phyloP scores from a whole-genome alignment of 1,140 invertebrate species.

The Anthonomus grandis region DNA sequence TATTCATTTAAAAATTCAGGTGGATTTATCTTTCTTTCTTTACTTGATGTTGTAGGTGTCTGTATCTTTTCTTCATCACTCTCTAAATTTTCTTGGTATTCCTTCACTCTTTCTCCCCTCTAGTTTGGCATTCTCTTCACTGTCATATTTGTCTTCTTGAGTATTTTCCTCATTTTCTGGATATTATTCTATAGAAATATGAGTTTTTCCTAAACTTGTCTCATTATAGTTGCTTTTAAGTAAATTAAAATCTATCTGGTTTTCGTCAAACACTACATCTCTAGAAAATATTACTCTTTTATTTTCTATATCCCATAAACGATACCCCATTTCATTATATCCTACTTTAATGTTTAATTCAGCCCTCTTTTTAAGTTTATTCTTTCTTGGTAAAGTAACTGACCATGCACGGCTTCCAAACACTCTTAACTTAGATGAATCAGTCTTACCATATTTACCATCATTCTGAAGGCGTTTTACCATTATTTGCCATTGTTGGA shows the following conservation, averaged over 20 bases:
- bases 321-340: no score
- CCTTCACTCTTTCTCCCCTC: background rate
- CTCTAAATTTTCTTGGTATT: background rate
- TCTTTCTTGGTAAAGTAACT: no score
- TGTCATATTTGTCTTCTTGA: background rate
- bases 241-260: background rate
- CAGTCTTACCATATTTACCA: background rate
- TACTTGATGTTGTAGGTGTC: no score
- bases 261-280: no score
- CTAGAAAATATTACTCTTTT: no score
- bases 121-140: background rate
- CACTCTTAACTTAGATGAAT: background rate
- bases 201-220: background rate
- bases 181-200: background rate
- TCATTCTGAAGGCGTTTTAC: background rate
- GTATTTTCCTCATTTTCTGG: background rate
- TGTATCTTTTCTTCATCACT: background rate
- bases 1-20: slow-evolving; percentile 2
- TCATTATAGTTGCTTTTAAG: background rate
- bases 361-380: no score
- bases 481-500: background rate
- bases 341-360: no score
- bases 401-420: no score
- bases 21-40: background rate
- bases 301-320: no score